Evolutionary conservation across 2,797 vertebrate genomes (phyloP).

Genomic region (Chelon auratus): DNA sequence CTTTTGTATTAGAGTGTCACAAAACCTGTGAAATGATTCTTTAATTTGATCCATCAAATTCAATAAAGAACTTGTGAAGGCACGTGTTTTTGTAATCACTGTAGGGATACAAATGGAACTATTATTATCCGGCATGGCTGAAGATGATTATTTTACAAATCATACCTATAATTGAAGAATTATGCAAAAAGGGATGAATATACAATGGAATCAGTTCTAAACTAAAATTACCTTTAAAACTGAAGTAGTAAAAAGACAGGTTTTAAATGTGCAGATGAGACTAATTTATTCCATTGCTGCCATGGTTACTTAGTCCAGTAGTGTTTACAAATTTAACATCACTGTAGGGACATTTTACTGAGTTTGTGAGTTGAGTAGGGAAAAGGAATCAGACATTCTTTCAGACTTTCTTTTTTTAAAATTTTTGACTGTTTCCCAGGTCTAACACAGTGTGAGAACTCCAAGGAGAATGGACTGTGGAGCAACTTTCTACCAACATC

Average conservation of each 20-base stretch:
- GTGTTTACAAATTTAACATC: constrained; percentile 22
- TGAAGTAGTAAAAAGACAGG: background rate
- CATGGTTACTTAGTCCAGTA: constrained; percentile 14
- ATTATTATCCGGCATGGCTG: too few species aligned
- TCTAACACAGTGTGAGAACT: constrained; percentile 19
- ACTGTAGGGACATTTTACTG: constrained; percentile 5
- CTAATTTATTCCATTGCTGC: background rate
- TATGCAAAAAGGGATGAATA: background rate
- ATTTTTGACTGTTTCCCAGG: constrained; percentile 29
- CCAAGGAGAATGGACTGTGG: constrained; percentile 13
- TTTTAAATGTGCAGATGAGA: constrained; percentile 8
- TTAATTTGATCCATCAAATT: background rate
- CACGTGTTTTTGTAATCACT: background rate
- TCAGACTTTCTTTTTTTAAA: too few species aligned
- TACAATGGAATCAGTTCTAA: too few species aligned
- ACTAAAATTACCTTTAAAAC: background rate
- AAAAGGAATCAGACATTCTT: background rate
- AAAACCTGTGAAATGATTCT: too few species aligned
- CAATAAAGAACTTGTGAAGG: background rate
- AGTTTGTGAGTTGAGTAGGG: constrained; percentile 15
- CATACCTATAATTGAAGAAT: background rate
- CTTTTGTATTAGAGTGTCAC: too few species aligned
- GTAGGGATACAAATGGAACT: too few species aligned
- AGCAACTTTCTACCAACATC: constrained; percentile 15
- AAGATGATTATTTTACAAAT: background rate